phyloP scores from a whole-genome alignment of 1,140 invertebrate species.

The Dufourea novaeangliae region DNA sequence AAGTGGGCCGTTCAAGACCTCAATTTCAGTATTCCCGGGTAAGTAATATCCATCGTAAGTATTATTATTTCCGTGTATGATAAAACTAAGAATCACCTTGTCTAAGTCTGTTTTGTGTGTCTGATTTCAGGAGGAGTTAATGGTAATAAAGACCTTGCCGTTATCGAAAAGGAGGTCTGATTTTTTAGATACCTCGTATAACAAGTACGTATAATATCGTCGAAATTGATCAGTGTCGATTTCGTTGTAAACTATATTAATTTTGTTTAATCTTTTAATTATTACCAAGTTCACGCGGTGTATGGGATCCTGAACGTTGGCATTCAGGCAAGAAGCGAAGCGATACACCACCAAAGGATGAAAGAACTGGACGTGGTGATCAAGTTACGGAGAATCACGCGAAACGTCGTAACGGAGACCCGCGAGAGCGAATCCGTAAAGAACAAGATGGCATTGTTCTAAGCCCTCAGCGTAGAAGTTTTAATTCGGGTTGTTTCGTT shows the following conservation, averaged over 20 bases:
- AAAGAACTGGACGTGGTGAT: slow-evolving; percentile 80
- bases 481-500: slow-evolving; percentile 91
- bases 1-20: slow-evolving; percentile 79
- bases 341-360: slow-evolving; percentile 84
- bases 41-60: slow-evolving; percentile 12
- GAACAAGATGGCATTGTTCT: slow-evolving; percentile 92
- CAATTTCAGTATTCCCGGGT: slow-evolving; percentile 79
- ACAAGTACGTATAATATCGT: slow-evolving; percentile 76
- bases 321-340: slow-evolving; percentile 82
- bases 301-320: slow-evolving; percentile 86
- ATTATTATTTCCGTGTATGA: neutral
- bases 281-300: slow-evolving; percentile 80
- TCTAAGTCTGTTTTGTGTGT: neutral
- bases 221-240: slow-evolving; percentile 4
- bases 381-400: slow-evolving; percentile 61
- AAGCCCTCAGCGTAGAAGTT: slow-evolving; percentile 90
- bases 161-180: slow-evolving; percentile 83
- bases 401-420: slow-evolving; percentile 86
- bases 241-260: neutral
- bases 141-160: slow-evolving; percentile 83
- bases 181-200: slow-evolving; percentile 83
- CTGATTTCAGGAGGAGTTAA: slow-evolving; percentile 83
- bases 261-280: slow-evolving; percentile 28
- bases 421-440: slow-evolving; percentile 89
- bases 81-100: neutral